Conservation (phyloP, 2,888 invertebrate genomes). For the Acleris holmiana region DNA sequence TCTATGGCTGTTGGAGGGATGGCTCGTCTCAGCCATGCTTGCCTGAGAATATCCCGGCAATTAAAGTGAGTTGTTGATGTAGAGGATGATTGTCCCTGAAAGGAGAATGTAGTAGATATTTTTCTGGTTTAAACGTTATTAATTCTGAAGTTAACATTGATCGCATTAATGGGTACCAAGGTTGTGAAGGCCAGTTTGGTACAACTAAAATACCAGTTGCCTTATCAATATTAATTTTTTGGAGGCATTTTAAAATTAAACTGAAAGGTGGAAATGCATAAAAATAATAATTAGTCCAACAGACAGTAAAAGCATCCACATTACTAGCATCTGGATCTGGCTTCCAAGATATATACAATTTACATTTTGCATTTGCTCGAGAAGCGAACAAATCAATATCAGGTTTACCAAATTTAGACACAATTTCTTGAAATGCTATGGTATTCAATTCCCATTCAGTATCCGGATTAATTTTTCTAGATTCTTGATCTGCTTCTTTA, state of each 20-base stretch:
- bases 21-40: neutral
- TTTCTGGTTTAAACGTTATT: neutral
- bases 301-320: conserved; percentile 12
- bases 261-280: conserved; percentile 36
- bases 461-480: conserved; percentile 13
- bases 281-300: conserved; percentile 7
- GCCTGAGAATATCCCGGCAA: conserved; percentile 3
- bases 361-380: conserved; percentile 34
- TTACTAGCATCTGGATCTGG: conserved; percentile 15
- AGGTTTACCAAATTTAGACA: conserved; percentile 11
- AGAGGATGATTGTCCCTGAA: neutral
- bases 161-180: conserved; percentile 21
- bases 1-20: conserved; percentile 4
- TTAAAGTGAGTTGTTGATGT: neutral
- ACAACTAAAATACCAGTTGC: conserved; percentile 33
- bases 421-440: conserved; percentile 18
- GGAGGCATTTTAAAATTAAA: conserved; percentile 8
- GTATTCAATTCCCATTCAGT: conserved; percentile 30
- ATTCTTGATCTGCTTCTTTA: conserved; percentile 18
- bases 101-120: neutral
- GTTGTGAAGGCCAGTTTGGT: conserved; percentile 31
- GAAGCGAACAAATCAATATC: conserved; percentile 38
- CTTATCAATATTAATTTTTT: conserved; percentile 30
- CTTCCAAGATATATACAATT: conserved; percentile 33
- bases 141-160: neutral